Evolutionary conservation across 2,797 vertebrate genomes (phyloP), one percentile per base, ranked within the genome.

Genomic region (Aulostomus chinensis): DNA sequence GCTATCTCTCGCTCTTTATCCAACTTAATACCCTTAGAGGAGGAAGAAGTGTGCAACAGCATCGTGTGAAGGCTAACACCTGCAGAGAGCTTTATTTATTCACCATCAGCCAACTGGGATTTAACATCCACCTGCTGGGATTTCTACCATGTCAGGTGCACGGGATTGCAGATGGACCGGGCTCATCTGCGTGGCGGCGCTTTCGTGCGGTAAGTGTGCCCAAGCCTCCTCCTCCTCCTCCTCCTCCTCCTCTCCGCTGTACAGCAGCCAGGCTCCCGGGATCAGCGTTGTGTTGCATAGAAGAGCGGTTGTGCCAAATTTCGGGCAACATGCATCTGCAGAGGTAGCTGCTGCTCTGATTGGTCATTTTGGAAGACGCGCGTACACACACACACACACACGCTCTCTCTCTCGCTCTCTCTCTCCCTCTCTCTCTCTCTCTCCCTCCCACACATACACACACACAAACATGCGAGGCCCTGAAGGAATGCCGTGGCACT

Each of bases 81-180:
- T 57, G 70, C 66, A n/a, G n/a, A n/a, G n/a, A n/a, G n/a, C n/a
- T n/a, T n/a, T n/a, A n/a, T n/a, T n/a, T n/a, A n/a, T n/a, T n/a
- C 55, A 22, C 46, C 68, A 5, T 36, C 54, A 11, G 46, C 50
- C 68, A 43, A 55, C 80, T 76, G 78, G 84, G 81, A 81, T 81
- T 78, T 84, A 85, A 84, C 71, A 30, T 49, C 70, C 69, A 4
- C 41, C 78, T 47, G 32, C 75, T 60, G 72, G 80, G 67, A 79
- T 82, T 69, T 81, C 76, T 83, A 90, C 86, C 69, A 92, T 92
- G 90, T 84, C 88, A 74, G 74, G 72, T 74, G 76, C 51, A 70
- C 77, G 77, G 63, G 74, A 71, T 50, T 80, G 83, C 82, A 73
- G 83, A 65, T 66, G 85, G 85, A 80, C 85, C 61, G 72, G 89